phyloP scores from a whole-genome alignment of 2,113 vertebrate species.

The Uria lomvia region DNA sequence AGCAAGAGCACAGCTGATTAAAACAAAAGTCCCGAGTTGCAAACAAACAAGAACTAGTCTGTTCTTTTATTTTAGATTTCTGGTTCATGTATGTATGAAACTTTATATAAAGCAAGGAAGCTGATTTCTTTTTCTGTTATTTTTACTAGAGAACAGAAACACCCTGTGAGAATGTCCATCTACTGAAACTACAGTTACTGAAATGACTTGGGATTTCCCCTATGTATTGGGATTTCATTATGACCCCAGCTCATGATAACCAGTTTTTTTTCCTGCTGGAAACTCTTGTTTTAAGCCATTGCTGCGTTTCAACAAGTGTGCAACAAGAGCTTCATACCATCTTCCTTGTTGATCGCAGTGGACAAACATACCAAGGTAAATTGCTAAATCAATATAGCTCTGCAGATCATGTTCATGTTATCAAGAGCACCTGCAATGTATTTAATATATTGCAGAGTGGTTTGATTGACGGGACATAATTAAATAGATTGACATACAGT shows the following conservation, averaged over 20 bases:
- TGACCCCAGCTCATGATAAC: not conserved
- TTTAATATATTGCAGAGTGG: not conserved
- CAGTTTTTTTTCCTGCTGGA: not conserved
- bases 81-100: not conserved
- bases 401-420: not conserved
- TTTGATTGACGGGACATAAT: not conserved
- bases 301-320: not conserved
- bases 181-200: not conserved
- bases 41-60: not conserved
- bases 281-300: not conserved
- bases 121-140: not conserved
- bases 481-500: not conserved
- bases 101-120: not conserved
- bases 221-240: not conserved
- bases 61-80: not conserved
- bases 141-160: not conserved
- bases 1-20: not conserved
- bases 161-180: not conserved
- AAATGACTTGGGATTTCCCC: not conserved
- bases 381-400: not conserved
- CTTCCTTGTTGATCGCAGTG: not conserved
- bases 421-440: not conserved
- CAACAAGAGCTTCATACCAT: not conserved
- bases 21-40: not conserved
- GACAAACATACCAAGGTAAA: not conserved